Evolutionary conservation across 2,888 invertebrate species (phyloP).

Genomic region (Hirtodrosophila duncani): DNA sequence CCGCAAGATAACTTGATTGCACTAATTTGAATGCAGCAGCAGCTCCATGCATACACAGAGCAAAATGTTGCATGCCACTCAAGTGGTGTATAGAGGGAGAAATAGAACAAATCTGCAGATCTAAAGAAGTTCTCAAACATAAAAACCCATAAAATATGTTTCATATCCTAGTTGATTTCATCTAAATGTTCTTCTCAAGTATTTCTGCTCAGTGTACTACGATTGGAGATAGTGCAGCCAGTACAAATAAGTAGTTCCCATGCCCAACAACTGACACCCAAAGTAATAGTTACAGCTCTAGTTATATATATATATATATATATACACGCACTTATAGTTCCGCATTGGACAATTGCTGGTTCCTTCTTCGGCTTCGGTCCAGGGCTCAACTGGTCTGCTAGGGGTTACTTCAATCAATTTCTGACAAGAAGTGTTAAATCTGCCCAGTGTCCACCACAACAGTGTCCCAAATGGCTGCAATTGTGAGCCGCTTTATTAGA

Average conservation of each 20-base stretch:
- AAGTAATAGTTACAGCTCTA: conserved; percentile 15
- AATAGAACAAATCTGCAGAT: no score
- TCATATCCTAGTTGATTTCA: no score
- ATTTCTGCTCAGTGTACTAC: no score
- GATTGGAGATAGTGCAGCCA: no score
- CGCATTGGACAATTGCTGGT: conserved; percentile 70
- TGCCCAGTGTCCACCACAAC: conserved; percentile 49
- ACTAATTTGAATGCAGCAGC: conserved; percentile 64
- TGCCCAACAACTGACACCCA: conserved; percentile 50
- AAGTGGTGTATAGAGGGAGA: background rate
- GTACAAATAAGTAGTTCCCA: no score
- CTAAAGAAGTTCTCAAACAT: no score
- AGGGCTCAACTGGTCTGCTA: conserved; percentile 54
- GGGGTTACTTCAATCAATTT: conserved; percentile 74
- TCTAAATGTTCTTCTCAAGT: no score
- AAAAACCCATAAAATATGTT: no score
- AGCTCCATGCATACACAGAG: conserved; percentile 12
- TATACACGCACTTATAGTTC: no score
- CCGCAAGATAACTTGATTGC: conserved; percentile 72
- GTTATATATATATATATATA: no score
- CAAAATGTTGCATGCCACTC: no score
- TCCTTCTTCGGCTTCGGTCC: conserved; percentile 52
- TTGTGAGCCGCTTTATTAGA: conserved; percentile 61
- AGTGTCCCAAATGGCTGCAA: conserved; percentile 40
- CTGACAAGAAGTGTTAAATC: conserved; percentile 78